Evolutionary conservation across 2,113 vertebrate species (phyloP), one percentile per base, ranked within the genome.

Genomic region (Antigone vipio): DNA sequence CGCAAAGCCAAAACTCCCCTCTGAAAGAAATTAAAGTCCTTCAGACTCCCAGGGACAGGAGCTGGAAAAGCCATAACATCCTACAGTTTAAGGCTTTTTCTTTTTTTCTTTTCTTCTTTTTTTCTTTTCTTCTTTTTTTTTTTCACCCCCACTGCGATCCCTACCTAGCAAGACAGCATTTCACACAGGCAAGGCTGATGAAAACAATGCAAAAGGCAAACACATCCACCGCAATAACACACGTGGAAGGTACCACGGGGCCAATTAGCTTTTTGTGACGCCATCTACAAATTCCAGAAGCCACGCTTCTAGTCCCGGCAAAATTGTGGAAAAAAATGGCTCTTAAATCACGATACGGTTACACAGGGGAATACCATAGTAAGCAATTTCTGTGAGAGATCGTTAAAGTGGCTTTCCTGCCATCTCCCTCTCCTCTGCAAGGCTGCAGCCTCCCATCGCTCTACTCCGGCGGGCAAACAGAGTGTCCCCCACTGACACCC

Each of bases 401-500:
- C 63, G 60, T 52, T 82, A 16, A 86, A 77, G 88, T 14, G 11
- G 27, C 84, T 91, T 53, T 63, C 45, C 55, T 88, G 42, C 20
- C 1, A 64, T 67, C 72, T 86, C 56, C 35, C 44, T 80, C 72
- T 76, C 75, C 42, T 73, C 88, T 91, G 72, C 63, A 30, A 42
- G 32, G 85, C 88, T 3, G 0, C 55, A 55, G 72, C 27, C 35
- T 60, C 75, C 47, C 38, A 19, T 26, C 0, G 0, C 52, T 55
- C 32, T 27, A 52, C 21, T 29, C 81, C 0, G 0, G n/a, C 44
- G 63, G 69, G 45, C 66, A 67, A 91, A 34, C 5, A 3, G 38
- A 75, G 24, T 29, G 11, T 21, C 1, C 29, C 53, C 18, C 0
- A 0, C 21, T 2, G 2, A 52, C 45, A 11, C 24, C 42, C 44